Conservation (phyloP, 2,797 vertebrate species). For the Spinus pinus region DNA sequence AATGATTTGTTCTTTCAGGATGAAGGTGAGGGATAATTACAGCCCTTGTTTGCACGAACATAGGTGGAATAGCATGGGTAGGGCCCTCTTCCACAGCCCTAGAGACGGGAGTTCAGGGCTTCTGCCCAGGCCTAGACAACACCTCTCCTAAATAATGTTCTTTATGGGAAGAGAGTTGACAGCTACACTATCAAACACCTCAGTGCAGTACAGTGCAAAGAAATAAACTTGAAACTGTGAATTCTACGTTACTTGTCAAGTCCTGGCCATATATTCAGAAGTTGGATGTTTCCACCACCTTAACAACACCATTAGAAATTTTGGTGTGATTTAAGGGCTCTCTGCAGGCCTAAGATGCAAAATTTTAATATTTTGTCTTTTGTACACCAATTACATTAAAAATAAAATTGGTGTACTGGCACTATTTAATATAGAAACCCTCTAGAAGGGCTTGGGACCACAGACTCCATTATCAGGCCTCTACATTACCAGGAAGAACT, state of each 20-base stretch:
- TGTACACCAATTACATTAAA: background rate
- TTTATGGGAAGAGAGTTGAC: background rate
- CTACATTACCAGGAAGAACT: background rate
- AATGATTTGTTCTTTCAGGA: background rate
- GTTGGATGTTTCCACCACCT: background rate
- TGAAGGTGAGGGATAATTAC: background rate
- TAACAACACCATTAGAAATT: background rate
- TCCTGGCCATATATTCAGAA: background rate
- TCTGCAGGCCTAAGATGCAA: background rate
- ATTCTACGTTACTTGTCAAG: background rate
- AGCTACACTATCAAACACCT: background rate
- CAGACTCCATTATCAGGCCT: background rate
- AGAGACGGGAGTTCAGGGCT: background rate
- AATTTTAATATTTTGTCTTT: background rate
- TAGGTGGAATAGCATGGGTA: background rate
- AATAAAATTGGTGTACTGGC: background rate
- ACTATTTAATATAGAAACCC: background rate
- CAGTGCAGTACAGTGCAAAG: background rate
- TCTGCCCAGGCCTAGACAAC: background rate
- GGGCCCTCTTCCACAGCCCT: background rate
- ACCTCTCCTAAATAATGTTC: background rate
- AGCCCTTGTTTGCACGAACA: rapidly evolving
- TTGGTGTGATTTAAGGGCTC: background rate
- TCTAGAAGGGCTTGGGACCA: background rate
- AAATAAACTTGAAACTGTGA: background rate